These are phyloP conservation scores for Amphimallon solstitiale DNA, from an alignment of 2,888 invertebrate genomes.

Conservation along the genomic window DNA sequence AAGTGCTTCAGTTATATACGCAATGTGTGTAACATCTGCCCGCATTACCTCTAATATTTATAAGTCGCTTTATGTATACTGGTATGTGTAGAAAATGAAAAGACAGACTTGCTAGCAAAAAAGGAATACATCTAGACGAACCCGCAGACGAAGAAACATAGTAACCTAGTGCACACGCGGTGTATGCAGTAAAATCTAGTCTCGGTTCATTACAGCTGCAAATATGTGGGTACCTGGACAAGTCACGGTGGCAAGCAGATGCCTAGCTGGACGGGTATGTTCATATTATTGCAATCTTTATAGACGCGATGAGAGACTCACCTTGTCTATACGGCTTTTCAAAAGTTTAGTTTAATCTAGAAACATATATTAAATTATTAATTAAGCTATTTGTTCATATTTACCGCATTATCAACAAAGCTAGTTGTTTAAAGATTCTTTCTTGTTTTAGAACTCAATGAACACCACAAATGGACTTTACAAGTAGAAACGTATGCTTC, in stretches of 20 bases:
- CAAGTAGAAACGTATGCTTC: no score
- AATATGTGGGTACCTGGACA: constrained; percentile 50
- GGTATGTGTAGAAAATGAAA: constrained; percentile 19
- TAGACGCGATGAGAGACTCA: constrained; percentile 7
- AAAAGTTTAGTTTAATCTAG: constrained; percentile 9
- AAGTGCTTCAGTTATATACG: background rate
- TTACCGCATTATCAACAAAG: no score
- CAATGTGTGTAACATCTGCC: constrained; percentile 23
- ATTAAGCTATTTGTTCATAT: no score
- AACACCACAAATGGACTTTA: no score
- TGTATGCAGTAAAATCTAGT: constrained; percentile 43
- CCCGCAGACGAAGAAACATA: constrained; percentile 50
- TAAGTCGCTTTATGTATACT: constrained; percentile 19
- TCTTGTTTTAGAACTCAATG: no score
- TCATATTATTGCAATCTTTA: constrained; percentile 12
- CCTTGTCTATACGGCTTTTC: constrained; percentile 5
- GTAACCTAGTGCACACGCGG: constrained; percentile 49
- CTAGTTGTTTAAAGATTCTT: no score
- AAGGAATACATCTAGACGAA: constrained; percentile 43
- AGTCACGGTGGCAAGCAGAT: constrained; percentile 46
- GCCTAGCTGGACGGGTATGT: constrained; percentile 23
- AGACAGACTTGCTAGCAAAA: constrained; percentile 23
- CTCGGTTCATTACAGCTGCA: constrained; percentile 45
- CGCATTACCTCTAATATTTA: constrained; percentile 31
- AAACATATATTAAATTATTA: no score